Conservation (phyloP, 2,113 vertebrate species). For the Thermophis baileyi region DNA sequence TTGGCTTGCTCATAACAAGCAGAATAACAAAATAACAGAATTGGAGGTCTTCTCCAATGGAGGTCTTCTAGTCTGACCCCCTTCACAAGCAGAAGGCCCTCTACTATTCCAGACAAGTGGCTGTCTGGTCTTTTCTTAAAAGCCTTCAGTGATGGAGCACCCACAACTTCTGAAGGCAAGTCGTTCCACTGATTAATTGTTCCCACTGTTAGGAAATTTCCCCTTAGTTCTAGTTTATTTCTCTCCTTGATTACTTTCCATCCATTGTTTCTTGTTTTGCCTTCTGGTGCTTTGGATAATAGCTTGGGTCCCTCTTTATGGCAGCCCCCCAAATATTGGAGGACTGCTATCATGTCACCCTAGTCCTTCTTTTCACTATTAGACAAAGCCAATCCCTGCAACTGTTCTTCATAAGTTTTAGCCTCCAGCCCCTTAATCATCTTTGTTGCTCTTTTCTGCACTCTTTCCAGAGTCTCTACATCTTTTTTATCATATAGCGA, state of each 20-base stretch:
- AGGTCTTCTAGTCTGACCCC: neutral
- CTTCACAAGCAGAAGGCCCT: neutral
- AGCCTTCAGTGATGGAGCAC: neutral
- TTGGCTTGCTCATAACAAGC: neutral
- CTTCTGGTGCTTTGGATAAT: neutral
- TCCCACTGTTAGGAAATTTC: too few species aligned
- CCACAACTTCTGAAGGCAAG: neutral
- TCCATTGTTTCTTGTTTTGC: neutral
- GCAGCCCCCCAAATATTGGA: neutral
- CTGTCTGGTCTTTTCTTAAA: neutral
- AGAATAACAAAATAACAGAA: neutral
- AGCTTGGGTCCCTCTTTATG: neutral
- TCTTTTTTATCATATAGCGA: neutral
- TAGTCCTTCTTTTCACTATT: neutral
- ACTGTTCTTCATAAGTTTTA: neutral
- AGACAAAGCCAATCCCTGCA: neutral
- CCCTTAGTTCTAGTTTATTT: neutral
- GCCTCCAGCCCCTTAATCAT: neutral
- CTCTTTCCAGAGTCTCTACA: neutral
- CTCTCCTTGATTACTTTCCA: neutral
- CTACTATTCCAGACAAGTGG: neutral
- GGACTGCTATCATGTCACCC: neutral
- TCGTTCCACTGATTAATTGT: neutral
- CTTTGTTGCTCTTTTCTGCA: neutral
- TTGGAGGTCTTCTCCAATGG: neutral